These are phyloP conservation scores for Melikaiella ostensackeni DNA, from an alignment of 2,888 invertebrate species.

Conservation along the genomic window DNA sequence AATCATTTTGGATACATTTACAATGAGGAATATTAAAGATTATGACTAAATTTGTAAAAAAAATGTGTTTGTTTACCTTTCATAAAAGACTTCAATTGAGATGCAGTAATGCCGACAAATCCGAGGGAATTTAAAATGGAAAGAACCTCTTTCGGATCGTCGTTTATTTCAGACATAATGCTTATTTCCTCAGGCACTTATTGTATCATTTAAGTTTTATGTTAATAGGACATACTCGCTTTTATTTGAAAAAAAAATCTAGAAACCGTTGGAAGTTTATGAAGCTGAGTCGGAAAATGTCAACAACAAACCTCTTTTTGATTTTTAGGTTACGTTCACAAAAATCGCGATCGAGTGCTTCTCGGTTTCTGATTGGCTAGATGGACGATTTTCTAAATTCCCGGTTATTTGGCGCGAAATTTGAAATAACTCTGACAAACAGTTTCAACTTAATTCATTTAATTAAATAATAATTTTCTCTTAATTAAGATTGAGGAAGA, in stretches of 20 bases:
- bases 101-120: conserved; percentile 85
- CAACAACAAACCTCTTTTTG: neutral
- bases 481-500: too few species aligned
- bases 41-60: neutral
- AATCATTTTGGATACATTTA: neutral
- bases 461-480: too few species aligned
- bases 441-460: too few species aligned
- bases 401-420: neutral
- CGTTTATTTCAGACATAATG: conserved; percentile 50
- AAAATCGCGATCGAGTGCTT: neutral
- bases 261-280: neutral
- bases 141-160: conserved; percentile 86
- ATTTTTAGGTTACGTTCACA: neutral
- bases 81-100: conserved; percentile 88
- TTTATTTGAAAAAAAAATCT: neutral
- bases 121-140: conserved; percentile 87
- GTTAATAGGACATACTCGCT: too few species aligned
- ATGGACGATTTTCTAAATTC: too few species aligned
- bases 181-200: neutral
- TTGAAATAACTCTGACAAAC: neutral
- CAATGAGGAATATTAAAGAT: neutral
- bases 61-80: conserved; percentile 80
- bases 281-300: neutral
- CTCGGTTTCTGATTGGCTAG: neutral
- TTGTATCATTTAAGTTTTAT: neutral